Evolutionary conservation across 2,113 vertebrate species (phyloP).

Genomic region (Crypturellus undulatus): DNA sequence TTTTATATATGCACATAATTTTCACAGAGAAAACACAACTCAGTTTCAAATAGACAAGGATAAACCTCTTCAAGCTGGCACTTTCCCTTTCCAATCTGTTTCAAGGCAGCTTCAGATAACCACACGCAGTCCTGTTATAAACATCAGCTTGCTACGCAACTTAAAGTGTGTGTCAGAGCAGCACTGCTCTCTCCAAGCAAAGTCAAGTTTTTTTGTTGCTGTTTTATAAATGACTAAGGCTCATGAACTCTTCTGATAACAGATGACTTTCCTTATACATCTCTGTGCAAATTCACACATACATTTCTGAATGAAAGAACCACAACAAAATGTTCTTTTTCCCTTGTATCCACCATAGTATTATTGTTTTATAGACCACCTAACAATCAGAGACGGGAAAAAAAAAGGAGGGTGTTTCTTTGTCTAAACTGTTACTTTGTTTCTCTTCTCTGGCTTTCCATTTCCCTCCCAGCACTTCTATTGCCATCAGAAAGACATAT

Average conservation of each 20-base stretch:
- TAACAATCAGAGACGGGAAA: not conserved
- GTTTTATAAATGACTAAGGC: conserved; percentile 23
- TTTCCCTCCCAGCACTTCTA: conserved; percentile 45
- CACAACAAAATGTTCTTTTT: conserved; percentile 49
- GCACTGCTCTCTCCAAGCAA: not conserved
- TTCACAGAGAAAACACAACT: conserved; percentile 36
- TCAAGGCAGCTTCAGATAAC: conserved; percentile 49
- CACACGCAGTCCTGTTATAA: conserved; percentile 47
- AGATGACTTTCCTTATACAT: not conserved
- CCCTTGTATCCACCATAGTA: not conserved
- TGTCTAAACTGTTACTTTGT: conserved; percentile 76
- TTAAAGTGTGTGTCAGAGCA: conserved; percentile 44
- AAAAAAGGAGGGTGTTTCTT: conserved; percentile 44
- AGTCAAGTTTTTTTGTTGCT: conserved; percentile 14
- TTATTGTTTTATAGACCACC: conserved; percentile 51
- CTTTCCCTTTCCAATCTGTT: conserved; percentile 57
- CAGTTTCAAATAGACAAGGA: conserved; percentile 26
- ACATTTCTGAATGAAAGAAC: conserved; percentile 23
- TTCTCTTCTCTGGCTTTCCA: conserved; percentile 71
- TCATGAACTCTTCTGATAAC: conserved; percentile 14
- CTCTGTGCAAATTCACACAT: conserved; percentile 39
- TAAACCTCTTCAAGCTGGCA: conserved; percentile 50
- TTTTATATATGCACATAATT: conserved; percentile 26
- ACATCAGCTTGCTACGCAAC: conserved; percentile 52
- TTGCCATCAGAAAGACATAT: conserved; percentile 73